Conservation (phyloP, 2,888 invertebrate species). For the Brachynemurus nebulosus region DNA sequence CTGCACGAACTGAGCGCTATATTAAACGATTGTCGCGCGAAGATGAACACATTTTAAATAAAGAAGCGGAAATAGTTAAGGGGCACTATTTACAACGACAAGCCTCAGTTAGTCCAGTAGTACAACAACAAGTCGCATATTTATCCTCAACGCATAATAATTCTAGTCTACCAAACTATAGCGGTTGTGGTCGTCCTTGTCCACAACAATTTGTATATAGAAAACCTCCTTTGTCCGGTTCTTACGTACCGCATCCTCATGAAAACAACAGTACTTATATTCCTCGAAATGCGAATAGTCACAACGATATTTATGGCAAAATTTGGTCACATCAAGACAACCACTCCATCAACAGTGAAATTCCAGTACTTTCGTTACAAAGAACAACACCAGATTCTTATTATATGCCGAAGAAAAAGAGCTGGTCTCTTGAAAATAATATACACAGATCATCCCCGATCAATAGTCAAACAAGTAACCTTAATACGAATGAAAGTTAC, state of each 20-base stretch:
- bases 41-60: slow-evolving; percentile 43
- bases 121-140: too few relatives aligned
- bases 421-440: slow-evolving; percentile 8
- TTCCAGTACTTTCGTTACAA: not conserved
- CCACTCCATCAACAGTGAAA: too few relatives aligned
- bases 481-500: too few relatives aligned
- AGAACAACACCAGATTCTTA: slow-evolving; percentile 2
- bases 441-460: slow-evolving; percentile 4
- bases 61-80: slow-evolving; percentile 33
- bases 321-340: too few relatives aligned
- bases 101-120: slow-evolving; percentile 25
- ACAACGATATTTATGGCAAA: not conserved
- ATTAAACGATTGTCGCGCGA: slow-evolving; percentile 60
- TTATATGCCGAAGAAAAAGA: slow-evolving; percentile 8
- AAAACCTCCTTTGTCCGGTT: not conserved
- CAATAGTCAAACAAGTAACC: too few relatives aligned
- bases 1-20: slow-evolving; percentile 68
- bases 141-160: too few relatives aligned
- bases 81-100: slow-evolving; percentile 16
- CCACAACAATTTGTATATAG: slow-evolving; percentile 2
- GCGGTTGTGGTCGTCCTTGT: too few relatives aligned
- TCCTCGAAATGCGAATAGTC: too few relatives aligned
- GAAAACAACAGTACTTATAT: too few relatives aligned
- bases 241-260: too few relatives aligned
- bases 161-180: too few relatives aligned